These are phyloP conservation scores for Garra rufa DNA, from an alignment of 2,113 vertebrate genomes.

Conservation along the genomic window DNA sequence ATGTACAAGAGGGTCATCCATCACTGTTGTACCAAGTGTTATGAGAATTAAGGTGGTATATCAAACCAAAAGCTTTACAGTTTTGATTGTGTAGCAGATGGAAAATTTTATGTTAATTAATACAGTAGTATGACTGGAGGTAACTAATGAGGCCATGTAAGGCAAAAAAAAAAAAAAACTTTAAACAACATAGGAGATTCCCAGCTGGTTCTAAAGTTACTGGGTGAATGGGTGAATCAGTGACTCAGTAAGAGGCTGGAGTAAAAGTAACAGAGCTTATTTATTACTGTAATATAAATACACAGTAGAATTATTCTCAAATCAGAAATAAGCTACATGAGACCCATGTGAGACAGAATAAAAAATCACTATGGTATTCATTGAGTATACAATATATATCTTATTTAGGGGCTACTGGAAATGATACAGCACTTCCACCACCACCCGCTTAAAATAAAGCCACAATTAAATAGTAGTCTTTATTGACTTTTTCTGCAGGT, in stretches of 20 bases:
- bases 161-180: no score
- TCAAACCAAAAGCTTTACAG: not conserved
- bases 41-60: not conserved
- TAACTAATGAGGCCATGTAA: not conserved
- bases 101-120: not conserved
- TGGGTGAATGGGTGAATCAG: not conserved
- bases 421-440: not conserved
- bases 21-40: not conserved
- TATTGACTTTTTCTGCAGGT: not conserved
- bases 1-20: not conserved
- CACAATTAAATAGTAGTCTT: not conserved
- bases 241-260: not conserved
- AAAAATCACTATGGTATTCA: not conserved
- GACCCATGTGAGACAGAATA: not conserved
- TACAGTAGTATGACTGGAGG: not conserved
- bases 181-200: not conserved
- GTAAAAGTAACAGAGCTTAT: slow-evolving; percentile 2
- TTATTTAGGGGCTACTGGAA: not conserved
- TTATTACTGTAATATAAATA: not conserved
- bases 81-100: not conserved
- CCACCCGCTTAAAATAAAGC: not conserved
- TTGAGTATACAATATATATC: not conserved
- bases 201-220: not conserved
- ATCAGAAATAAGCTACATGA: not conserved
- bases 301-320: not conserved